Evolutionary conservation across 30 jellyfish, hydroid and myxozoan genomes (phyloP).

Genomic region (Kudoa iwatai): DNA sequence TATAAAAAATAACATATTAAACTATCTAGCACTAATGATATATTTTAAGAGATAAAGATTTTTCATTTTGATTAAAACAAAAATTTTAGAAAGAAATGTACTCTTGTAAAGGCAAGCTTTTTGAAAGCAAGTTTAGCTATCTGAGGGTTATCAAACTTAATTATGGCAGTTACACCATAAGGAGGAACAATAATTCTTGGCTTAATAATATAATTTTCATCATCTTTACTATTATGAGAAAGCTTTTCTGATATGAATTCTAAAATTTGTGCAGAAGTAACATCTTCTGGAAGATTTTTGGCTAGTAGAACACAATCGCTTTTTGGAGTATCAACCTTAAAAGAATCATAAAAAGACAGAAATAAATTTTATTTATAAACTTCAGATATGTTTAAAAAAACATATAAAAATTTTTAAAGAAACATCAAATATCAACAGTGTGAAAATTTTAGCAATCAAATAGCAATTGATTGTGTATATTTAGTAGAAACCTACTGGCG

Average conservation of each 20-base stretch:
- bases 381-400: no score
- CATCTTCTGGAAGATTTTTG: constrained; percentile 45
- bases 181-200: constrained; percentile 42
- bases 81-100: neutral
- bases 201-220: no score
- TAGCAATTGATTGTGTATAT: no score
- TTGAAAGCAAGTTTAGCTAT: constrained; percentile 45
- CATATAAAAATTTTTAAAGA: no score
- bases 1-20: no score
- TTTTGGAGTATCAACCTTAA: constrained; percentile 9
- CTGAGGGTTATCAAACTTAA: constrained; percentile 22
- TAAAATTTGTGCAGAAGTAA: constrained; percentile 12
- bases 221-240: constrained; percentile 28
- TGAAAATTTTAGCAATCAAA: no score
- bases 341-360: neutral
- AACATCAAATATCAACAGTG: no score
- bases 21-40: no score
- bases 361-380: no score
- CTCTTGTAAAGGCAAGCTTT: constrained; percentile 36
- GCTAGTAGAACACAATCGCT: constrained; percentile 27
- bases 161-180: constrained; percentile 51
- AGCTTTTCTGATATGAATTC: constrained; percentile 6
- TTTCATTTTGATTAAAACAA: no score
- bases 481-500: no score
- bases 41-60: no score